Evolutionary conservation across 2,113 vertebrate species (phyloP), one percentile per base, ranked within the genome.

Genomic region (zebrafish (Danio rerio)): DNA sequence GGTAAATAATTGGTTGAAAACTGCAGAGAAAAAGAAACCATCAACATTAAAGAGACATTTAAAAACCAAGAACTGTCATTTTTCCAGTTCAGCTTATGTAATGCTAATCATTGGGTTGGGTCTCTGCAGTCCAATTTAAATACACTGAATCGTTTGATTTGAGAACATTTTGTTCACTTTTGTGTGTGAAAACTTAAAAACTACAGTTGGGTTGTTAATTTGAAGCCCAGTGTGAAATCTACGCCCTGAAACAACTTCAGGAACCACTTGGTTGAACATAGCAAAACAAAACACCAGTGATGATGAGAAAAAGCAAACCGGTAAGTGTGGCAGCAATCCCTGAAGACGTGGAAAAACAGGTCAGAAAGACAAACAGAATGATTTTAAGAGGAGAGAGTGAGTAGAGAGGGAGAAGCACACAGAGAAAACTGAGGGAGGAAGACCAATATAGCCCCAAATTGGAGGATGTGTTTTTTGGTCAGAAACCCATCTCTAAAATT

Each of bases 391-490:
- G 9, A 80, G 56, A 77, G 31, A 20, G 15, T 42, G 49, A 49
- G 21, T 31, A 82, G 82, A 75, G 76, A 82, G 68, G 20, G 78
- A 86, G 84, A 88, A 77, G 74, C 83, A 88, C 87, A 80, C 40
- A 52, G 43, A 85, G 83, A 85, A 82, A 84, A 89, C 88, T 88
- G 90, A 91, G 72, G 79, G 87, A 92, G 81, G 86, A 83, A 68
- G 90, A 93, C 92, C 88, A 88, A 92, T 93, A 93, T 93, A 94
- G 94, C 87, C 89, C 88, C 85, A 94, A 93, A 93, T 91, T 92
- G 91, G 89, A 93, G 93, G 89, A 91, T 93, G 92, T 94, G 93
- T 93, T 91, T 93, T 93, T 91, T 92, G 92, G 93, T 94, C 89
- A 94, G 90, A 91, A 94, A 94, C 91, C 92, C 91, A 82, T 91